Conservation (phyloP, 2,797 vertebrate species). For the Eulemur rubriventer region DNA sequence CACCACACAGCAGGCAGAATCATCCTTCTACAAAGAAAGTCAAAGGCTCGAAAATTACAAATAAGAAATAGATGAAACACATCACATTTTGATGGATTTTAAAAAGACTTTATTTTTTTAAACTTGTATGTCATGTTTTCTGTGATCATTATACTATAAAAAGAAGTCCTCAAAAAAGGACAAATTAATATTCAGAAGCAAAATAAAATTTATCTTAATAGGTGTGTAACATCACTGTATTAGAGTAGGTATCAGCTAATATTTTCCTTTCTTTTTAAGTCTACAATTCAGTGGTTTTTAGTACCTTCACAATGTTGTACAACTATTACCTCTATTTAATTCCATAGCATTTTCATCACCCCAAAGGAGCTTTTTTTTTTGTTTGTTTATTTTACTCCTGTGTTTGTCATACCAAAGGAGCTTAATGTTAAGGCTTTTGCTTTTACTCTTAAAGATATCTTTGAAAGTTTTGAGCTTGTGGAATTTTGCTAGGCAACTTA, state of each 20-base stretch:
- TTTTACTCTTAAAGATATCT: slow-evolving; percentile 29
- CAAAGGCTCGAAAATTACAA: neutral
- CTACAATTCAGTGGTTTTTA: neutral
- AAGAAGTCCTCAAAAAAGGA: neutral
- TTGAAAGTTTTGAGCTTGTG: neutral
- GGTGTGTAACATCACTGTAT: neutral
- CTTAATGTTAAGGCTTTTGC: neutral
- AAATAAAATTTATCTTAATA: neutral
- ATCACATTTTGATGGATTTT: neutral
- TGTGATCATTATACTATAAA: neutral
- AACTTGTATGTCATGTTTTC: neutral
- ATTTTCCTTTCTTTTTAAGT: neutral
- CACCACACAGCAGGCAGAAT: neutral
- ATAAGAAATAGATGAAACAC: neutral
- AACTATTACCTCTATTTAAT: neutral
- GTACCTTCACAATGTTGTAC: neutral
- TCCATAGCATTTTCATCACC: neutral
- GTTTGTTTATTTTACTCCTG: too few relatives aligned
- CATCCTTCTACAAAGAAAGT: neutral
- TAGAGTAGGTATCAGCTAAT: neutral
- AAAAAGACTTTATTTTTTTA: neutral
- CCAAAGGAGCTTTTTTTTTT: neutral
- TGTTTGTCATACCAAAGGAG: too few relatives aligned
- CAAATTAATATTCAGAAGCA: slow-evolving; percentile 36
- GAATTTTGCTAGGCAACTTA: slow-evolving; percentile 30